These are phyloP conservation scores for Cebidichthys violaceus DNA, from an alignment of 2,113 vertebrate genomes.

Conservation along the genomic window DNA sequence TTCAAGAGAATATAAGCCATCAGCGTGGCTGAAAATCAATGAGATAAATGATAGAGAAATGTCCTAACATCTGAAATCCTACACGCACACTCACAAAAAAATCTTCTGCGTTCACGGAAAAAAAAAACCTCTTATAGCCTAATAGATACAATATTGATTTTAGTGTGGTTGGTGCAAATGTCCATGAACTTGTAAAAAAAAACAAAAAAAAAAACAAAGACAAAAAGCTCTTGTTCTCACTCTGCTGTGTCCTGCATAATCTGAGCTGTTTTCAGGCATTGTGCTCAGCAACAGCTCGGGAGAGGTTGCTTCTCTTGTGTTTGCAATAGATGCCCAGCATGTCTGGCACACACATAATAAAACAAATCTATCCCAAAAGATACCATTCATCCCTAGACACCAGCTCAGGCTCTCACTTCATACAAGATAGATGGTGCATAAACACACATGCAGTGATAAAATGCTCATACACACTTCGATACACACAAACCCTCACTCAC, in stretches of 20 bases:
- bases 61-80: conserved; percentile 52
- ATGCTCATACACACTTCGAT: conserved; percentile 11
- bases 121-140: conserved; percentile 41
- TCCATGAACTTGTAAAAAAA: conserved; percentile 43
- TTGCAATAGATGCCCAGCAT: conserved; percentile 61
- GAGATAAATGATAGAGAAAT: conserved; percentile 52
- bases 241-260: conserved; percentile 55
- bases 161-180: conserved; percentile 57
- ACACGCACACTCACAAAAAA: conserved; percentile 34
- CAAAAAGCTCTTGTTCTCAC: conserved; percentile 56
- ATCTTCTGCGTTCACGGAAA: conserved; percentile 8
- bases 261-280: conserved; percentile 59
- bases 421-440: conserved; percentile 27
- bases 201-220: conserved; percentile 17
- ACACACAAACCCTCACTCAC: conserved; percentile 41
- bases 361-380: conserved; percentile 68
- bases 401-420: conserved; percentile 60
- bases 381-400: conserved; percentile 61
- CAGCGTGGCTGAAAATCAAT: conserved; percentile 57
- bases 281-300: conserved; percentile 62
- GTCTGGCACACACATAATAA: conserved; percentile 70
- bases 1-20: conserved; percentile 32
- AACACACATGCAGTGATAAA: conserved; percentile 47
- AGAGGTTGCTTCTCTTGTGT: conserved; percentile 59
- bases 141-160: conserved; percentile 67